Base-by-base conservation (phyloP, 2,113 vertebrate species). In the Tragulus kanchil region DNA sequence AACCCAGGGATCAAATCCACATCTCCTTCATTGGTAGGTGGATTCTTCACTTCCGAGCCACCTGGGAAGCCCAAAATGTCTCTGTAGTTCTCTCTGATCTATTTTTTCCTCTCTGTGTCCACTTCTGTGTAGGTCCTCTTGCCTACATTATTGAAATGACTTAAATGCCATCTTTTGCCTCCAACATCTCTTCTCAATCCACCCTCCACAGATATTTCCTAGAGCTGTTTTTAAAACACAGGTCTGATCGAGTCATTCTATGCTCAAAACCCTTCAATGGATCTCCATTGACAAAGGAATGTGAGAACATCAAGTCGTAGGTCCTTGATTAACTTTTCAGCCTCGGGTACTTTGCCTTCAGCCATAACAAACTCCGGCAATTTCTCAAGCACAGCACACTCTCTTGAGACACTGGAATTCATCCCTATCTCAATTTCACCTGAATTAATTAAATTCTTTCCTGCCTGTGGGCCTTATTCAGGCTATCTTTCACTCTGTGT, bases 181-280 rank as follows among this genome's bases (percentile, higher is more conserved):
- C 36, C 28, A 7, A 45, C 64, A 36, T 92, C 36, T 79, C 45
- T 25, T 89, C 23, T 8, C 50, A 54, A 52, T 87, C 26, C 1
- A 11, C 5, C 15, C 10, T 94, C 61, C 4, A 21, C 50, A 78
- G 13, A 59, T 94, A 62, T 75, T 94, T 21, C 61, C 9, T 83
- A 84, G n/a, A 42, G 19, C 89, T 93, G 31, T 82, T 96, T 89
- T 92, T 54, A 92, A 96, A 92, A 58, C 17, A 65, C 26, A 78
- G 25, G 6, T 82, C 52, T 45, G 25, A 94, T 83, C 50, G 79
- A 87, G 82, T 85, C 5, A n/a, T 87, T 73, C 23, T 17, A 26
- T 84, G 19, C 28, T 94, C 48, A 83, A 62, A 90, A 87, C 1
- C 17, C 26, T 95, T 61, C 64, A 89, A 0, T 67, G 42, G 61